Base-by-base conservation (phyloP, 2,888 invertebrate species). In the Serripes groenlandicus region DNA sequence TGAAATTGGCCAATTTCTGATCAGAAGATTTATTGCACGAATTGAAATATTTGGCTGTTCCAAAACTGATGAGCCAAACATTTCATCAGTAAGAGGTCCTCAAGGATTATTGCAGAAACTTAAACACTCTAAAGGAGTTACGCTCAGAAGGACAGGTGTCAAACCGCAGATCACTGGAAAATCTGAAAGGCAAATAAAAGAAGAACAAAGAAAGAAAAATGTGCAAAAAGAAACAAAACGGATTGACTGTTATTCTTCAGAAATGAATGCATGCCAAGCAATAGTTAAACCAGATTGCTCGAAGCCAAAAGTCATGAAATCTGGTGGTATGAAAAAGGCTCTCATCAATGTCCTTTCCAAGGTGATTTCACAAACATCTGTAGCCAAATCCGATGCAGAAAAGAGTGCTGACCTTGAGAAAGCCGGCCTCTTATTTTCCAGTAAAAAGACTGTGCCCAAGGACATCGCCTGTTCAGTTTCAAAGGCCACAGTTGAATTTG, bases 111-210 rank as follows among this genome's bases (percentile, higher is more conserved):
- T 80, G 0, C 34, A 56, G 21, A 42, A 66, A 62, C 75, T 72
- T 2, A 73, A 72, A 35, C 60, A 56, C 66, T 71, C 62, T 18
- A 84, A 84, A 66, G 78, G 81, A 11, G 58, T 73, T 7, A 84
- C 84, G 1, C 54, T 84, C 0, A 84, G 75, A 54, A 30, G 81
- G 4, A 69, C 42, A 15, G 28, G 49, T n/a, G 74, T 77, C 21
- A 68, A 62, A 0, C 69, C 52, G 54, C 21, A 77, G 15, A 4
- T 15, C 0, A 15, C 42, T 15, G 15, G 3, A n/a, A 30, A 34
- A 21, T 34, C 23, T 11, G 34, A 30, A 18, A 30, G 32, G 3
- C 18, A 34, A 18, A 35, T 7, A 34, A 30, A 34, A 21, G 64
- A 64, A 32, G 30, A 34, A 9, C 23, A 5, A 5, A 15, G 60